Percentiles rank a stretch among this genome's conserved stretches.
phyloP scores from a whole-genome alignment of 2,888 invertebrate genomes.

The Melanostoma mellinum region DNA sequence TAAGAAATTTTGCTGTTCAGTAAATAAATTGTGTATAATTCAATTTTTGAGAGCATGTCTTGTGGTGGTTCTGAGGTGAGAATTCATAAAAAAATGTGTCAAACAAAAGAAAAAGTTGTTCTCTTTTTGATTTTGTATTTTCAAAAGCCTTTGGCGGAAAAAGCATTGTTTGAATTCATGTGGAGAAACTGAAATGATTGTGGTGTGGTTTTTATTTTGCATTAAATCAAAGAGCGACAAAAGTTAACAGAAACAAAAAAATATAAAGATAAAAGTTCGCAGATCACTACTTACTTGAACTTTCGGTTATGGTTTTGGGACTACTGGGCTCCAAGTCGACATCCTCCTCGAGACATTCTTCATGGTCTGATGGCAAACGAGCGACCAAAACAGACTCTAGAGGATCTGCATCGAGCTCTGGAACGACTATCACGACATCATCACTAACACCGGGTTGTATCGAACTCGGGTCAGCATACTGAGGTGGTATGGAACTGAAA shows the following conservation, averaged over 20 bases:
- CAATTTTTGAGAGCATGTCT: slow-evolving; percentile 8
- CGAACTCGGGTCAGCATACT: slow-evolving; percentile 77
- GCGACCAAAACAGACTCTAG: slow-evolving; percentile 75
- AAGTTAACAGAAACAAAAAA: slow-evolving; percentile 22
- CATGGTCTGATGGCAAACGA: slow-evolving; percentile 74
- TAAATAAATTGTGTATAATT: slow-evolving; percentile 15
- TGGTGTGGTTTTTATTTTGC: slow-evolving; percentile 48
- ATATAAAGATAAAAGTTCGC: background rate
- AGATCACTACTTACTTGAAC: slow-evolving; percentile 84
- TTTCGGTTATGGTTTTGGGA: slow-evolving; percentile 85
- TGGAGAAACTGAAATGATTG: slow-evolving; percentile 22
- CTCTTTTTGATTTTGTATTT: background rate
- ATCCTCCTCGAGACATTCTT: slow-evolving; percentile 75
- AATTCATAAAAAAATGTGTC: slow-evolving; percentile 42
- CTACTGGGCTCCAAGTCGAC: slow-evolving; percentile 83
- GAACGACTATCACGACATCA: slow-evolving; percentile 84
- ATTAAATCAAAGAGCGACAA: slow-evolving; percentile 50
- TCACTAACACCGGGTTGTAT: slow-evolving; percentile 78
- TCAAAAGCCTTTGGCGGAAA: slow-evolving; percentile 35
- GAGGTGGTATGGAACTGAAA: slow-evolving; percentile 82
- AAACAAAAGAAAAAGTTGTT: slow-evolving; percentile 27
- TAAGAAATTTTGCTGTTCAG: slow-evolving; percentile 18
- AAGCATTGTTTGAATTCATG: slow-evolving; percentile 49
- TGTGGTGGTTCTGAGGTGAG: slow-evolving; percentile 30
- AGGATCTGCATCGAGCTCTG: slow-evolving; percentile 81